Conservation (phyloP, 2,113 vertebrate species). For the Kryptolebias marmoratus region DNA sequence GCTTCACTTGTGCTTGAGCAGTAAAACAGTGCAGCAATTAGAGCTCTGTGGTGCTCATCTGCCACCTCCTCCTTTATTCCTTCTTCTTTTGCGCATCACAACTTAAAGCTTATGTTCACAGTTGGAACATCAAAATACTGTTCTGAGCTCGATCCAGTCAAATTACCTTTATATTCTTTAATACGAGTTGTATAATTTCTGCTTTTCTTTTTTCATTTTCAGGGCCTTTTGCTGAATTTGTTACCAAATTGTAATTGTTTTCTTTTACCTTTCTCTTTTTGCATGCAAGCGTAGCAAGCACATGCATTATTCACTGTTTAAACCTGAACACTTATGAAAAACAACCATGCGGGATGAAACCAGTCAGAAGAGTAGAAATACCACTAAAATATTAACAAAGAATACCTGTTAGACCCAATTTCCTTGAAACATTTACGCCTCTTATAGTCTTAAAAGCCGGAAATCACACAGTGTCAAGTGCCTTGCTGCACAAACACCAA, state of each 20-base stretch:
- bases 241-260: not conserved
- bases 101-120: conserved; percentile 3
- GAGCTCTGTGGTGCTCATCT: conserved; percentile 8
- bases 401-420: not conserved
- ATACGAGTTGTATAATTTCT: conserved; percentile 30
- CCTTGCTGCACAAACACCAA: not conserved
- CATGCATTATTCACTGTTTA: not conserved
- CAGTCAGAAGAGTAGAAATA: not conserved
- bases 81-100: conserved; percentile 28
- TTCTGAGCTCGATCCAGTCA: conserved; percentile 34
- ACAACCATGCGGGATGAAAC: not conserved
- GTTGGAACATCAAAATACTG: conserved; percentile 48
- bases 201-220: conserved; percentile 4
- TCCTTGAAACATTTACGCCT: not conserved
- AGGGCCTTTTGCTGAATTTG: not conserved
- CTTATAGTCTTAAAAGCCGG: conserved; percentile 19
- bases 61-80: conserved; percentile 7
- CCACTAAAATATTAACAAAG: conserved; percentile 7
- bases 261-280: not conserved
- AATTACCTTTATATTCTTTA: conserved; percentile 29
- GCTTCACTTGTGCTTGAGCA: conserved; percentile 35
- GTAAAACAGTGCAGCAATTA: conserved; percentile 26
- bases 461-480: conserved; percentile 10
- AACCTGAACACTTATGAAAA: not conserved
- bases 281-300: not conserved